Evolutionary conservation across 1,140 invertebrate species (phyloP), one percentile per base, ranked within the genome.

Genomic region (Harlomillsia oculata): DNA sequence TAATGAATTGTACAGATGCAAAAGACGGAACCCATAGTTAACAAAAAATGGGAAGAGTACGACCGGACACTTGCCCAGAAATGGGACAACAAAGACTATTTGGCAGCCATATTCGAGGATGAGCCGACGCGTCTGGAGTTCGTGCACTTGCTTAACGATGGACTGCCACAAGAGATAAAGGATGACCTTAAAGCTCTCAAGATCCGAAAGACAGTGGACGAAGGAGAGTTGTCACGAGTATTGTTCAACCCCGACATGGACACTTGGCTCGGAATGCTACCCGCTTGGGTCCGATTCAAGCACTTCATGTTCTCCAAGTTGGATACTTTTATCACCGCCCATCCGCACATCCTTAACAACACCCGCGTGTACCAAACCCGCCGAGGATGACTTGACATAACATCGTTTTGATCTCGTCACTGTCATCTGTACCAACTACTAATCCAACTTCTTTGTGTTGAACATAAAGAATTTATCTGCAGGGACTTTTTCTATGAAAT

Each of bases 61-160:
- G 39, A 50, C 28, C 32, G 34, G 14, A 36, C 36, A 14, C 23
- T 50, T 34, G 26, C 39, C 23, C 28, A 50, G 39, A 50, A 50
- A 21, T 37, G 39, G n/a, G 28, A 28, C 4, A 37, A 50, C 14
- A 50, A 50, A 26, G 34, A 50, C 14, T 50, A 50, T n/a, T 37
- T 50, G 34, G 48, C 48, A 14, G 48, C 48, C 16, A 50, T 50
- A 2, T 50, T 50, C 39, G 48, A 50, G 26, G 39, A 50, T 39
- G 48, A 50, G 39, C 16, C 36, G 13, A 39, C 34, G 39, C 9
- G 48, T n/a, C 18, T 25, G 34, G 48, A 50, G 11, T 50, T 50
- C 39, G 48, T 30, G 8, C 36, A 50, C 16, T 50, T 50, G 13
- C 26, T 50, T 3, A 50, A 50, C n/a, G 23, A 20, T 23, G 48